Conservation (phyloP, 2,888 invertebrate species). For the Drosophila neotestacea region DNA sequence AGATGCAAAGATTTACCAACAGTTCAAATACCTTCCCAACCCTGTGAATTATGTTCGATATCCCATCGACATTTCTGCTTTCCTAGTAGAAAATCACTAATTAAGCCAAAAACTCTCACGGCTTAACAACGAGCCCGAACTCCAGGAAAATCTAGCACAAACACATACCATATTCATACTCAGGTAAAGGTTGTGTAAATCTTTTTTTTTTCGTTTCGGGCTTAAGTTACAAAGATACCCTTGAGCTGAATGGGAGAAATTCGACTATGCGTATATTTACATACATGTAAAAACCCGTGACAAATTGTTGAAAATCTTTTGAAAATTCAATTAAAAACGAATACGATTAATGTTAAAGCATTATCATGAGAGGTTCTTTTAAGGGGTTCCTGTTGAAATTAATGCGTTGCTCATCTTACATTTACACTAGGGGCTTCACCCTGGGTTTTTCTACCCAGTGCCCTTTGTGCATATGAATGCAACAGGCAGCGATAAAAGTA, state of each 20-base stretch:
- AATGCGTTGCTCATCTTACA: neutral
- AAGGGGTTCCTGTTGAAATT: neutral
- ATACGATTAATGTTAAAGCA: too few relatives aligned
- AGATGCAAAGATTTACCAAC: conserved; percentile 21
- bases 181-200: conserved; percentile 14
- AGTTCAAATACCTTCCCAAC: conserved; percentile 29
- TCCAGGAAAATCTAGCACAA: conserved; percentile 15
- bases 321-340: conserved; percentile 18
- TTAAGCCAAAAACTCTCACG: conserved; percentile 60
- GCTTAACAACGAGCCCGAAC: conserved; percentile 15
- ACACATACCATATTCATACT: conserved; percentile 11
- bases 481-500: conserved; percentile 2
- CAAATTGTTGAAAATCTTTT: conserved; percentile 1
- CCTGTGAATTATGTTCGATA: conserved; percentile 6
- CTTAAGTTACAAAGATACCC: conserved; percentile 13
- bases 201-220: neutral
- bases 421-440: conserved; percentile 8
- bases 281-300: conserved; percentile 12
- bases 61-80: conserved; percentile 33
- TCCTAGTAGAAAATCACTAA: conserved; percentile 57
- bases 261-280: neutral
- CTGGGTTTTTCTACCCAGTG: neutral
- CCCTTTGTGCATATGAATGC: conserved; percentile 1
- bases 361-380: neutral
- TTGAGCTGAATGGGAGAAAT: conserved; percentile 5